phyloP scores from a whole-genome alignment of 2,797 vertebrate species.

The Crax fasciolata region DNA sequence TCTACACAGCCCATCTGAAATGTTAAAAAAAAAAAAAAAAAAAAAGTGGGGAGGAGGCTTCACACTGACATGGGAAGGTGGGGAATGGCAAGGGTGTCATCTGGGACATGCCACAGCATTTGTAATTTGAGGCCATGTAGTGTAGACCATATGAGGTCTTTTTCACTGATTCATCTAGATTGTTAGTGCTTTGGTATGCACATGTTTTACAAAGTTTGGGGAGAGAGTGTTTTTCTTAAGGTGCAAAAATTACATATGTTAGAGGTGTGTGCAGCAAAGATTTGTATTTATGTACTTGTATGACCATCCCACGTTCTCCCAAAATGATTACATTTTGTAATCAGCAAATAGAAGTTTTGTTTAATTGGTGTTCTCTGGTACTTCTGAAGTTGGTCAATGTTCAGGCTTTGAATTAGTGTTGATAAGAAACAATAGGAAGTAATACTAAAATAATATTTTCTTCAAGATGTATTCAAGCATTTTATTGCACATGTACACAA shows the following conservation, averaged over 20 bases:
- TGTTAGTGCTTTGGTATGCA: neutral
- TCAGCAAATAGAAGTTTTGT: neutral
- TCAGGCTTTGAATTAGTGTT: neutral
- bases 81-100: fast-evolving
- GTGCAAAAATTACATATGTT: neutral
- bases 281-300: neutral
- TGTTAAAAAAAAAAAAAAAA: fast-evolving
- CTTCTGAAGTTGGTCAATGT: neutral
- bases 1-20: fast-evolving
- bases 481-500: neutral
- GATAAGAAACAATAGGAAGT: neutral
- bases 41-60: fast-evolving
- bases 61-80: fast-evolving
- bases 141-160: neutral
- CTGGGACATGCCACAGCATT: fast-evolving
- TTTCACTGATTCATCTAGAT: neutral
- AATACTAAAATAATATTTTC: neutral
- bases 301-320: neutral
- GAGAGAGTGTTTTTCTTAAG: neutral
- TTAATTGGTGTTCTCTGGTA: neutral
- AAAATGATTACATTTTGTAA: neutral
- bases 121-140: neutral
- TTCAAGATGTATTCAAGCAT: fast-evolving
- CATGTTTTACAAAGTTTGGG: fast-evolving
- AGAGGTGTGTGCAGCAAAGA: neutral